Percentiles rank a stretch among this genome's conserved stretches.
Conservation (phyloP, 2,113 vertebrate genomes). For the Pelodiscus sinensis region DNA sequence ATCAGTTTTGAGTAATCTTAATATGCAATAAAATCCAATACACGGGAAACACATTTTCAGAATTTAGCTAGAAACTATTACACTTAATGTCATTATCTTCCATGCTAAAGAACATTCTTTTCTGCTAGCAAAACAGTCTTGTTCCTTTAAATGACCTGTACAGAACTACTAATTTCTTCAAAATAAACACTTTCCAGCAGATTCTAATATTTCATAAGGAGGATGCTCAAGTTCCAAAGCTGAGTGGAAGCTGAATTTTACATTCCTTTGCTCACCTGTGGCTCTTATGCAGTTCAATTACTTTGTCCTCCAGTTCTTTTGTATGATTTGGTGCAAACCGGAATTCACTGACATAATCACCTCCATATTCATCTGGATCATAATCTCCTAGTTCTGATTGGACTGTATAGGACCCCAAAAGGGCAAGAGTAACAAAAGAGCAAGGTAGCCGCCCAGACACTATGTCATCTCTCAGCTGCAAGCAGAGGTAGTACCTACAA, state of each 20-base stretch:
- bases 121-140: background rate
- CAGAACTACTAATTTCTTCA: fast-evolving
- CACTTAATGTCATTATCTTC: background rate
- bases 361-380: slow-evolving; percentile 89
- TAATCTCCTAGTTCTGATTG: slow-evolving; percentile 97
- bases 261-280: slow-evolving; percentile 84
- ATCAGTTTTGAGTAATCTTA: background rate
- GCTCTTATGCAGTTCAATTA: slow-evolving; percentile 95
- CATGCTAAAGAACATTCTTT: background rate
- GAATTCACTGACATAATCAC: slow-evolving; percentile 91
- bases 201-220: background rate
- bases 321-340: slow-evolving; percentile 95
- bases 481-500: slow-evolving; percentile 94
- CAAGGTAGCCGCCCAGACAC: slow-evolving; percentile 94
- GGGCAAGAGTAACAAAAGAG: slow-evolving; percentile 92
- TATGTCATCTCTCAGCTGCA: slow-evolving; percentile 94
- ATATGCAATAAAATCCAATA: background rate
- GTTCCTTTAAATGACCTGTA: background rate
- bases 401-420: slow-evolving; percentile 93
- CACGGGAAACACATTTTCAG: background rate
- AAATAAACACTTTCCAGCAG: background rate
- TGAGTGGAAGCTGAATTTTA: fast-evolving
- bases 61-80: background rate
- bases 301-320: slow-evolving; percentile 95
- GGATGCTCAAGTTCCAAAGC: fast-evolving